Base-by-base conservation (phyloP, 2,113 vertebrate genomes). In the Erythrocercus mccallii region DNA sequence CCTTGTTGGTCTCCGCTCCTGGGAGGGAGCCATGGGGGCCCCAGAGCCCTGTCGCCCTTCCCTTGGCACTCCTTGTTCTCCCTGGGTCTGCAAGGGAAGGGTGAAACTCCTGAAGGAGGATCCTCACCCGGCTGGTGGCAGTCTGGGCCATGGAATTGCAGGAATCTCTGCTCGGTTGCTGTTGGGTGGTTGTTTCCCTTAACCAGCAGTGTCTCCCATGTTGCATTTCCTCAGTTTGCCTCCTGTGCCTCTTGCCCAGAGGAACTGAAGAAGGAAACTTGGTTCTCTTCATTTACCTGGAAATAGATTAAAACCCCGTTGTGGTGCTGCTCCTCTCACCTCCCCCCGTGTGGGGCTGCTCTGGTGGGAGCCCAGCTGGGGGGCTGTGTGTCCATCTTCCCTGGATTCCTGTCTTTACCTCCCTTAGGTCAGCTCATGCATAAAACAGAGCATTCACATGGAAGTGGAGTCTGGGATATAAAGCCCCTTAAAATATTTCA, bases 241-340 rank as follows among this genome's bases (percentile, higher is more conserved):
- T 95, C 83, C 86, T 47, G 79, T 97, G 73, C 96, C 86, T 95
- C 88, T 96, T 89, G 81, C 71, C 94, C 84, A 83, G 92, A 95
- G 92, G 96, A 93, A 92, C 69, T 85, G 95, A 94, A 79, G 88
- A 58, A 69, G 88, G 92, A 93, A 45, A 44, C 51, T 68, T 84
- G 23, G 37, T 88, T 92, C 65, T 90, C 60, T 90, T 69, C 7
- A 10, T 90, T 92, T 81, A 68, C 30, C 31, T 93, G 91, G 93
- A 85, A 92, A 90, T 53, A 82, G 92, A 84, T 44, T 28, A 16
- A 76, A 48, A 15, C 54, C 17, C 40, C 1, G 14, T 53, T 17
- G 45, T 16, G 15, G 37, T 71, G 81, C 58, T 80, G 7, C 76
- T 79, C 35, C 71, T 72, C 16, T 2, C 70, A 19, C 68, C 69